phyloP scores from a whole-genome alignment of 2,113 vertebrate genomes.

The Haliaeetus leucogaster region DNA sequence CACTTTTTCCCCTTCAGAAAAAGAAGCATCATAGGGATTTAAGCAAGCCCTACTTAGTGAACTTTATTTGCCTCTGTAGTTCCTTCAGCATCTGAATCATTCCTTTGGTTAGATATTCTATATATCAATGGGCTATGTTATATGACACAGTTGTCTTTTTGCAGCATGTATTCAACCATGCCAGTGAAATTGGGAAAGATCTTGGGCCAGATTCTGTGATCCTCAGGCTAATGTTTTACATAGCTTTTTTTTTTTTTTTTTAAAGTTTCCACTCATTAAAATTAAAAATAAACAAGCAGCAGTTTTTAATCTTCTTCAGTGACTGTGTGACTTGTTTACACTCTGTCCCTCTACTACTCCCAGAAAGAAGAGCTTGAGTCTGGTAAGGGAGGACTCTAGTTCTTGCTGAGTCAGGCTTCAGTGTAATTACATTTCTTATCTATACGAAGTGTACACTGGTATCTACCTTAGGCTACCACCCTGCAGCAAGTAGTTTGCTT shows the following conservation, averaged over 20 bases:
- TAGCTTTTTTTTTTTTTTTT: background rate
- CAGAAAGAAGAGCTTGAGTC: background rate
- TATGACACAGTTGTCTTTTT: background rate
- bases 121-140: fast-evolving
- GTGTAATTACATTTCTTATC: background rate
- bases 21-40: background rate
- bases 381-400: background rate
- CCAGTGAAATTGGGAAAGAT: background rate
- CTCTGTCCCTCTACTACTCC: background rate
- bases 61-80: background rate
- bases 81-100: background rate
- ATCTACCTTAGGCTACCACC: background rate
- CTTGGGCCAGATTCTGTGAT: background rate
- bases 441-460: background rate
- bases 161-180: background rate
- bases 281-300: background rate
- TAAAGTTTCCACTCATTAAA: background rate
- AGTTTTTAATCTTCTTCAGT: background rate
- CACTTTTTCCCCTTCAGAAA: background rate
- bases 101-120: background rate
- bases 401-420: background rate
- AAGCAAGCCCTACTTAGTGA: background rate
- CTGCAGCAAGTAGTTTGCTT: background rate
- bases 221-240: background rate
- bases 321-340: background rate